Base-by-base conservation (phyloP, 2,797 vertebrate species). In the Acrossocheilus fasciatus region DNA sequence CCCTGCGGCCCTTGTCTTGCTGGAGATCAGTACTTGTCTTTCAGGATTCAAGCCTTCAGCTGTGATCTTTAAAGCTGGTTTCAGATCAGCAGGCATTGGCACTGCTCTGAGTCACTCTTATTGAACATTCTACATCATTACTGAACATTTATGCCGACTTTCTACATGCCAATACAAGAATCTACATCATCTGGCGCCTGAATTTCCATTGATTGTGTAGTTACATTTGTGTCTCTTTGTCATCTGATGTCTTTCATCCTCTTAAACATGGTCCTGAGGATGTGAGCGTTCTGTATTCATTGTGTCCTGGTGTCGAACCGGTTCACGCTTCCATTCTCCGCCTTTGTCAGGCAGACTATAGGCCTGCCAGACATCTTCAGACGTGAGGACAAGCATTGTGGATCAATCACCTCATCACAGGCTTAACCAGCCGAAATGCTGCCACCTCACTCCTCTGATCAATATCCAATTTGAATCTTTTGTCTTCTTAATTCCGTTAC, bases 381-480 rank as follows among this genome's bases (percentile, higher is more conserved):
- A 92, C 90, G 90, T 87, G 90, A 91, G 88, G 89, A 91, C 81
- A 89, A 90, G 91, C 92, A 92, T 91, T 91, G 92, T 92, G 91
- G 93, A 93, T 95, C 93, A 94, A 93, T 94, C 95, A 93, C 92
- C 93, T 91, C 92, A 94, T 92, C 90, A 89, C 91, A 90, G 89
- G 91, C 93, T 92, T 92, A 91, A 94, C 90, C 82, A 86, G 91
- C 87, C 83, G 81, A 91, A 93, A 92, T 93, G 93, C 91, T 90
- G 86, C 88, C 79, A 90, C 91, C 92, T 94, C 91, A 90, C 91
- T 91, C 91, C 92, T 86, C 90, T 91, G 92, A 95, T 96, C 95
- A 93, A 95, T 96, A 95, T 92, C 92, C 92, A 95, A 94, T 95
- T 94, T 94, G 92, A 94, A 94, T 94, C 93, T 93, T 91, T 95